phyloP scores from a whole-genome alignment of 2,113 vertebrate species.

The Ondatra zibethicus region DNA sequence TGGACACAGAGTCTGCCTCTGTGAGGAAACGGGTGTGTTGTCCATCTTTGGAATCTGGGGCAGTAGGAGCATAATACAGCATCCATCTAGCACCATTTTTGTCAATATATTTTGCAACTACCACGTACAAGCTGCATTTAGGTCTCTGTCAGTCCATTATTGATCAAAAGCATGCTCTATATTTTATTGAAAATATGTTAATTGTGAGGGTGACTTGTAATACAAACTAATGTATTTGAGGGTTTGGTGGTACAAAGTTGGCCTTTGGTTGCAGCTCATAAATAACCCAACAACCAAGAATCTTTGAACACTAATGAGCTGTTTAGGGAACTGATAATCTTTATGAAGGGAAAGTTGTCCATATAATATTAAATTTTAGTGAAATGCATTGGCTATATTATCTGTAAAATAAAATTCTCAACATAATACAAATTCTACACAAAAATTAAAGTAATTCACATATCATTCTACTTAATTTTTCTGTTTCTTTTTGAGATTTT shows the following conservation, averaged over 20 bases:
- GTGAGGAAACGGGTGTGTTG: neutral
- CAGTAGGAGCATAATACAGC: neutral
- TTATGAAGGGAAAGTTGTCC: neutral
- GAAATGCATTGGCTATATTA: neutral
- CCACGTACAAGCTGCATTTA: slow-evolving; percentile 29
- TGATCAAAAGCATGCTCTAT: slow-evolving; percentile 3
- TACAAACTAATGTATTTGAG: neutral
- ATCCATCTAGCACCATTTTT: neutral
- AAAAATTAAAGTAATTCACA: slow-evolving; percentile 3
- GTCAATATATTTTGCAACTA: neutral
- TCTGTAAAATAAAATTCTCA: slow-evolving; percentile 20
- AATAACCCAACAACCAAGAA: neutral
- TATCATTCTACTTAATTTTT: neutral
- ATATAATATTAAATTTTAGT: neutral
- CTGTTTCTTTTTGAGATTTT: neutral
- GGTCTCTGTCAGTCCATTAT: slow-evolving; percentile 32
- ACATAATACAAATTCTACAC: neutral
- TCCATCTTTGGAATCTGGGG: neutral
- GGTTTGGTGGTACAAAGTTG: neutral
- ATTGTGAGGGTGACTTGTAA: slow-evolving; percentile 32
- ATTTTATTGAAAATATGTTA: slow-evolving; percentile 34
- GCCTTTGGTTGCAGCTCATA: neutral
- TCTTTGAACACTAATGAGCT: slow-evolving; percentile 25
- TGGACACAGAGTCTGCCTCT: neutral
- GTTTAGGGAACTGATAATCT: slow-evolving; percentile 20